phyloP scores from a whole-genome alignment of 1,140 invertebrate genomes.

The Nasonia vitripennis region DNA sequence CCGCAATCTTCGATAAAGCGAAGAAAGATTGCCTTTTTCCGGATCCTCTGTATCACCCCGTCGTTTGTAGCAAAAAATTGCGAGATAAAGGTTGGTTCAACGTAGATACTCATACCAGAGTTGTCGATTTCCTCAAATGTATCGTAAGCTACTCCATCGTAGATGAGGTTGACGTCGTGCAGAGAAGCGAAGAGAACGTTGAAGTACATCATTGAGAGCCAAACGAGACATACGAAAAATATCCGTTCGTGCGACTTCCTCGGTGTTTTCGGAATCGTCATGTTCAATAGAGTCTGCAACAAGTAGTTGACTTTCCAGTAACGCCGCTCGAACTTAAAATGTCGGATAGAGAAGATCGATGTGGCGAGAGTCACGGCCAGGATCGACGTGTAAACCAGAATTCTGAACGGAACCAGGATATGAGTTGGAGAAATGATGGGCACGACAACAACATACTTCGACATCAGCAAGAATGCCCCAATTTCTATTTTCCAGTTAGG shows the following conservation, averaged over 20 bases:
- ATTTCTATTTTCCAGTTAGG: neutral
- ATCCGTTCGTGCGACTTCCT: neutral
- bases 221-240: neutral
- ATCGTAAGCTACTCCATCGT: neutral
- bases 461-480: neutral
- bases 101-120: neutral
- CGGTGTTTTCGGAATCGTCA: neutral
- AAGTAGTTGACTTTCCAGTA: neutral
- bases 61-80: neutral
- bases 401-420: neutral
- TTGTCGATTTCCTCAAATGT: neutral
- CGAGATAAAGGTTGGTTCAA: neutral
- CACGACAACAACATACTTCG: neutral
- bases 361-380: neutral
- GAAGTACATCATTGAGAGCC: neutral
- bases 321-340: neutral
- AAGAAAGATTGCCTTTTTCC: neutral
- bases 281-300: neutral
- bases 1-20: neutral
- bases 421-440: neutral
- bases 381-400: neutral
- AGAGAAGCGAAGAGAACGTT: neutral
- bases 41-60: too few relatives aligned
- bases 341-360: neutral
- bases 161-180: neutral